Conservation (phyloP, 2,888 invertebrate species). For the Eucera pruinosa region DNA sequence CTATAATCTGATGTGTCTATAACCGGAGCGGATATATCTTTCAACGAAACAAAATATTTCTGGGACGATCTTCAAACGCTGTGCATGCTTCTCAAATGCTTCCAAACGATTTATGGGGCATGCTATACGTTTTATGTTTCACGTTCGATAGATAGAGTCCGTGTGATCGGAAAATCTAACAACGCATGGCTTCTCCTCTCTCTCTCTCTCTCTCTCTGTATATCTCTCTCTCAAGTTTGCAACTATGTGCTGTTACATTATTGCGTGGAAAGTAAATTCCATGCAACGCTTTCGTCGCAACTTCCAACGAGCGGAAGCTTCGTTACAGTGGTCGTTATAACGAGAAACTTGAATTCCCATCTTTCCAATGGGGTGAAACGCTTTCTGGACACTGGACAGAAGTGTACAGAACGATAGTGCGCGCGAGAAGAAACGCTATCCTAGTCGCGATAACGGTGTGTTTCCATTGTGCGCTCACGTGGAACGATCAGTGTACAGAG, state of each 20-base stretch:
- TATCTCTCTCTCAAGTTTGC: background rate
- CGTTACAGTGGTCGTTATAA: conserved; percentile 7
- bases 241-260: background rate
- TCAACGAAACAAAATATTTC: conserved; percentile 67
- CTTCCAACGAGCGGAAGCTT: background rate
- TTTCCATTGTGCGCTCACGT: background rate
- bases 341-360: no score
- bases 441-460: background rate
- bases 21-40: conserved; percentile 4
- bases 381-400: background rate
- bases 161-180: background rate
- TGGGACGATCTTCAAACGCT: conserved; percentile 81
- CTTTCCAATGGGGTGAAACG: background rate
- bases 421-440: background rate
- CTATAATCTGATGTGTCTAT: no score
- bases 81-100: conserved; percentile 52
- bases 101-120: conserved; percentile 46
- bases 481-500: conserved; percentile 21
- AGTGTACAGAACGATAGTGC: background rate
- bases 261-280: background rate
- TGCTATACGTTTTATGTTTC: conserved; percentile 29
- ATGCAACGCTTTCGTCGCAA: conserved; percentile 19
- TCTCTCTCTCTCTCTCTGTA: no score
- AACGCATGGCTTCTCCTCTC: conserved; percentile 55
- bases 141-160: conserved; percentile 9